phyloP scores from a whole-genome alignment of 2,113 vertebrate species.

The Drymodes brunneopygia region DNA sequence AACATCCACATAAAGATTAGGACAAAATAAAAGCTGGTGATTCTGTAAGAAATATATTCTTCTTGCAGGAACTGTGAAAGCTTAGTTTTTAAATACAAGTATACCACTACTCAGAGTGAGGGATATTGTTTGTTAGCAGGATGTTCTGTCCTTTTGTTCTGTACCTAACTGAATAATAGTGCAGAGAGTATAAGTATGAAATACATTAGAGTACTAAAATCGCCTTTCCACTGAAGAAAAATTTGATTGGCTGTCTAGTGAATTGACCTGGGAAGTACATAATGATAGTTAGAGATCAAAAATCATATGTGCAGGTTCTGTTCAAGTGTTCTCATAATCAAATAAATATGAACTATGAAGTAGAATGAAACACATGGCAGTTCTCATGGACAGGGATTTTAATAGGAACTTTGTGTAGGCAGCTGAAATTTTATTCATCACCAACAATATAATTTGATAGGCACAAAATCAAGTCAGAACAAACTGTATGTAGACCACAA shows the following conservation, averaged over 20 bases:
- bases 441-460: neutral
- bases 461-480: neutral
- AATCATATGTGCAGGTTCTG: neutral
- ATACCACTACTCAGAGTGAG: neutral
- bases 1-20: neutral
- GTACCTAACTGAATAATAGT: neutral
- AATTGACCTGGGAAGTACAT: neutral
- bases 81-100: neutral
- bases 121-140: neutral
- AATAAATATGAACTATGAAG: neutral
- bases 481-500: neutral
- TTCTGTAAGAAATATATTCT: neutral
- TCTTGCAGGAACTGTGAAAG: neutral
- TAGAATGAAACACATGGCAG: neutral
- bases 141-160: neutral
- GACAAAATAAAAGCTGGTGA: neutral
- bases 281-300: neutral
- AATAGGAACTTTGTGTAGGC: neutral
- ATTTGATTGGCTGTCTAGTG: neutral
- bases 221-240: neutral
- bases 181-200: neutral
- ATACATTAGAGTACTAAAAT: conserved; percentile 10
- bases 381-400: neutral
- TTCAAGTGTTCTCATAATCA: neutral
- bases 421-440: conserved; percentile 3